A percentile compares a stretch with the other conserved stretches of the same genome.
phyloP scores from a whole-genome alignment of 2,113 vertebrate genomes.

The Astur gentilis region DNA sequence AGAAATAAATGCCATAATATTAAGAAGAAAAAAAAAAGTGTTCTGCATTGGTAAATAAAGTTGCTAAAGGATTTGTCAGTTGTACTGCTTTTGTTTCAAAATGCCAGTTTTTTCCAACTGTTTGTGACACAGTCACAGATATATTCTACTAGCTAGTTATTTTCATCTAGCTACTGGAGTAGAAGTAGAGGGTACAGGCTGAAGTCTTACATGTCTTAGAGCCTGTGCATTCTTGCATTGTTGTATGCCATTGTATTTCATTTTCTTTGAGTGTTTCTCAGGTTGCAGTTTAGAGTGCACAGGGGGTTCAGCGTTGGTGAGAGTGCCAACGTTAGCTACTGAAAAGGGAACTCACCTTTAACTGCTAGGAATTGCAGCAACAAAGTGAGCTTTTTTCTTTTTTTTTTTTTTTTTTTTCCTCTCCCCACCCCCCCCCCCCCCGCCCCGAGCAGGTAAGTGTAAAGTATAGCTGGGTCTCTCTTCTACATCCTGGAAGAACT shows the following conservation, averaged over 20 bases:
- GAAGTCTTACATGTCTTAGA: background rate
- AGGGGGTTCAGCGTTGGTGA: background rate
- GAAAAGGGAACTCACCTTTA: background rate
- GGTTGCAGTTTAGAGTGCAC: background rate
- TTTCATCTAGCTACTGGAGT: background rate
- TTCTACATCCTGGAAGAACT: background rate
- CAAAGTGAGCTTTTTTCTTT: background rate
- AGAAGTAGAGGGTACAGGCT: background rate
- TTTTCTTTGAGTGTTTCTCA: background rate
- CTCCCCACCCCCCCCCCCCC: too few species aligned
- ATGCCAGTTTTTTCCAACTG: background rate
- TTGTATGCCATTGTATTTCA: background rate
- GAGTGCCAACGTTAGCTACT: background rate
- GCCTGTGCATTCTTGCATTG: rapidly evolving
- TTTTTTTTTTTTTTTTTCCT: too few species aligned
- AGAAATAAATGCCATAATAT: background rate
- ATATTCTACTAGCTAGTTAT: background rate
- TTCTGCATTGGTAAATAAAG: background rate
- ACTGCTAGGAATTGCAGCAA: background rate
- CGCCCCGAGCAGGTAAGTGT: background rate
- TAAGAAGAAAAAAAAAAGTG: background rate
- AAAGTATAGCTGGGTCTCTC: background rate
- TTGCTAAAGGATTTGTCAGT: background rate
- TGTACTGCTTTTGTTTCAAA: background rate
- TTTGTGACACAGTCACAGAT: background rate